A percentile compares a stretch with the other conserved stretches of the same genome.
Conservation (phyloP, 2,113 vertebrate genomes). For the Marmota monax region DNA sequence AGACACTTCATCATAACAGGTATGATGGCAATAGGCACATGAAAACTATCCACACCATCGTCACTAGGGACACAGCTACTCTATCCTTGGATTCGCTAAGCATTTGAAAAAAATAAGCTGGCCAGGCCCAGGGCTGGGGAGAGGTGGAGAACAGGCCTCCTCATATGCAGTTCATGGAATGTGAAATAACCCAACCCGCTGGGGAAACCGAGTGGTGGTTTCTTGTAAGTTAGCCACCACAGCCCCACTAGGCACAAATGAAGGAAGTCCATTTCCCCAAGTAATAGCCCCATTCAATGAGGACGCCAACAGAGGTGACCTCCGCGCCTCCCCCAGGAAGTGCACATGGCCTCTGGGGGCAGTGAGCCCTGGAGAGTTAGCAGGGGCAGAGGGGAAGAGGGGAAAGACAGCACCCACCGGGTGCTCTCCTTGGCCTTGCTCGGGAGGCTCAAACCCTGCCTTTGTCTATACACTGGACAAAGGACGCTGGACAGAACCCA, state of each 20-base stretch:
- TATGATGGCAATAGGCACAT: not conserved
- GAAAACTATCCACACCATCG: not conserved
- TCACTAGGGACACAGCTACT: not conserved
- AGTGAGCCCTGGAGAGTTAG: not conserved
- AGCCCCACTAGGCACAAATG: not conserved
- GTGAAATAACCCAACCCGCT: not conserved
- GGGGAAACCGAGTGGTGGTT: not conserved
- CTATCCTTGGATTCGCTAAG: not conserved
- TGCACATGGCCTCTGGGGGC: not conserved
- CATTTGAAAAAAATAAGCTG: not conserved
- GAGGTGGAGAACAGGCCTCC: not conserved
- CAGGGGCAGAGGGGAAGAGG: not conserved
- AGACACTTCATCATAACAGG: not conserved
- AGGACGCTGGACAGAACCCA: not conserved
- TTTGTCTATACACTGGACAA: too few species aligned
- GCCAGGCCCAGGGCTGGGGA: not conserved
- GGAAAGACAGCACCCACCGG: not conserved
- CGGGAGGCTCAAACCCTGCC: not conserved
- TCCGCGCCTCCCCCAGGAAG: not conserved
- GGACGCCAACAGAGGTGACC: not conserved
- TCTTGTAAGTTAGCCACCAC: not conserved
- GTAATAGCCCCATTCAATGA: not conserved
- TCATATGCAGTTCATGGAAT: not conserved
- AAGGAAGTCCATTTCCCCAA: not conserved
- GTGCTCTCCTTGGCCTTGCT: not conserved